Evolutionary conservation across 2,888 invertebrate species (phyloP), one percentile per base, ranked within the genome.

Genomic region (Hylaea fasciaria): DNA sequence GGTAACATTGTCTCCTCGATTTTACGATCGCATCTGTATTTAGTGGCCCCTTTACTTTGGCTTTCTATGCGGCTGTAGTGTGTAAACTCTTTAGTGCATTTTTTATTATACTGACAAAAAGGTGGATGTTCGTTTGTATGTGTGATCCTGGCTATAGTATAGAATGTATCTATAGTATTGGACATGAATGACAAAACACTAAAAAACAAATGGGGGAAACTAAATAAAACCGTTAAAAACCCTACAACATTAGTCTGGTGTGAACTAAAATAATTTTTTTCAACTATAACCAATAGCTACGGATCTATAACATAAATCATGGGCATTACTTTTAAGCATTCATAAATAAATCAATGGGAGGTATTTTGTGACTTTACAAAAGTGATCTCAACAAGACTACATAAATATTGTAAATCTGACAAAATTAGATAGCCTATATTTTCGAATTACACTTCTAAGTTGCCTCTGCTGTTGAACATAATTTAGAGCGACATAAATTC

Each of bases 21-120:
- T 73, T 77, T 77, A 78, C 65, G 77, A 74, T 57, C 63, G 47
- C 63, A 68, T 74, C 62, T 70, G 69, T 72, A 71, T 73, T 71
- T 70, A 59, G 52, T 56, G 56, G 57, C 69, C 63, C 57, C 58
- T 56, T 58, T 49, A 57, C 52, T 68, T 52, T 60, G 62, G 67
- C 55, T 64, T 65, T 29, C 63, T 65, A 55, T 37, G 43, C 37
- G 32, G 32, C 32, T 2, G 32, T 55, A 52, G 41, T 49, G 58
- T 44, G 53, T 47, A 56, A 53, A 44, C 45, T 51, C 64, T 61
- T 49, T 46, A 52, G 46, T 50, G 43, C 37, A 29, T 55, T 61
- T 40, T 37, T 37, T 11, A 10, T 37, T 37, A 37, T 7, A 11
- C 35, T 35, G 22, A 22, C 11, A 35, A 35, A 8, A 9, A 11